Base-by-base conservation (phyloP, 2,113 vertebrate genomes). In the Scomber colias region DNA sequence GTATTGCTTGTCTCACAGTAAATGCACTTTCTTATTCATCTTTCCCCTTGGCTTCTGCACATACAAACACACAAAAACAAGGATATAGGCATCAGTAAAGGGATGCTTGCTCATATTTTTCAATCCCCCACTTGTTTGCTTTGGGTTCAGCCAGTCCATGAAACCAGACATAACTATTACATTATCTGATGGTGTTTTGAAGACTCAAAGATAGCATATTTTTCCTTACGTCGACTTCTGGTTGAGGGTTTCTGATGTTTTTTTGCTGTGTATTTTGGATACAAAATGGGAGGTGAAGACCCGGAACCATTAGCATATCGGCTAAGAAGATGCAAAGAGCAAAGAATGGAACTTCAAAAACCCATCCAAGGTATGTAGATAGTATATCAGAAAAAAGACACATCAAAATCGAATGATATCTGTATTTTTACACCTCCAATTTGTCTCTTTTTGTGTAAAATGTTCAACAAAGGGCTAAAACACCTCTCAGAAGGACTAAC, bases 11-110 rank as follows among this genome's bases (percentile, higher is more conserved):
- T 72, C 72, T 90, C 83, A 77, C 45, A 77, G 80, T 63, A 84
- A 88, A 82, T 90, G 66, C 54, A 61, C 65, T 75, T 68, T 87
- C 60, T 55, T 87, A 77, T 89, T 82, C 70, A 83, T 86, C 71
- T 84, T 74, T 84, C 71, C 60, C 75, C 12, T 49, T 17, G 44
- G 53, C 40, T 57, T 55, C 40, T 62, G 61, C 44, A 40, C 46
- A 53, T 75, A 75, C 56, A 85, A n/a, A 51, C 48, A 54, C 44
- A 85, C 65, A 53, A 73, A 15, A 76, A 54, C 54, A 82, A 67
- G 31, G 30, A 75, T 87, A 81, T 48, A 50, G 54, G 48, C 27
- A 61, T 86, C 76, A 55, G 48, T 57, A 51, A 49, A 30, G 31
- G 57, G 44, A 75, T 50, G 53, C 8, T n/a, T 8, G 13, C 46